Percentiles rank a stretch among this genome's conserved stretches.
Conservation (phyloP, 2,113 vertebrate genomes). For the Erythrocercus mccallii region DNA sequence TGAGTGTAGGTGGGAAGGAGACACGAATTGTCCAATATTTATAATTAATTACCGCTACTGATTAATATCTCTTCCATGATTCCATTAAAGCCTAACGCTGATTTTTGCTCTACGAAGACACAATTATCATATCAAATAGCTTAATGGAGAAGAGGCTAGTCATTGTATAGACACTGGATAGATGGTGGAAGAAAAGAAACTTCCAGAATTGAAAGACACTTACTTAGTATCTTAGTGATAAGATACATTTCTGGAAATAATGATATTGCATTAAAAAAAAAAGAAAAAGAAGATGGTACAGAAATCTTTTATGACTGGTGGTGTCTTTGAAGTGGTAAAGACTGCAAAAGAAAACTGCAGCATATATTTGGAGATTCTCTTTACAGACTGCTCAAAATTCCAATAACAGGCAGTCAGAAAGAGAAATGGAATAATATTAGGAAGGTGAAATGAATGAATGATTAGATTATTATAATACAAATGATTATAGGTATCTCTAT, state of each 20-base stretch:
- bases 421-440: not conserved
- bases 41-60: not conserved
- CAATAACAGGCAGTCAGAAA: not conserved
- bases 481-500: not conserved
- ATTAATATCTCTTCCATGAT: not conserved
- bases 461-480: conserved; percentile 15
- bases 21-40: not conserved
- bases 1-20: not conserved
- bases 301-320: not conserved
- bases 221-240: not conserved
- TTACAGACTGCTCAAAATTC: not conserved
- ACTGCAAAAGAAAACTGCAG: not conserved
- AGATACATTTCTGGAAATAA: not conserved
- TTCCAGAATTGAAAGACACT: not conserved
- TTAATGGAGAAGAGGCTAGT: not conserved
- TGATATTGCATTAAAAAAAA: not conserved
- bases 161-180: not conserved
- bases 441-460: not conserved
- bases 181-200: not conserved
- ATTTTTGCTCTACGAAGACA: not conserved
- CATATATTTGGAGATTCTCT: not conserved
- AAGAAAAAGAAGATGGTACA: not conserved
- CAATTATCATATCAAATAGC: not conserved
- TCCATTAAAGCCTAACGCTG: not conserved
- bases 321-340: not conserved